Evolutionary conservation across 1,140 invertebrate genomes (phyloP), one percentile per base, ranked within the genome.

Genomic region (Drosophila subpulchrella): DNA sequence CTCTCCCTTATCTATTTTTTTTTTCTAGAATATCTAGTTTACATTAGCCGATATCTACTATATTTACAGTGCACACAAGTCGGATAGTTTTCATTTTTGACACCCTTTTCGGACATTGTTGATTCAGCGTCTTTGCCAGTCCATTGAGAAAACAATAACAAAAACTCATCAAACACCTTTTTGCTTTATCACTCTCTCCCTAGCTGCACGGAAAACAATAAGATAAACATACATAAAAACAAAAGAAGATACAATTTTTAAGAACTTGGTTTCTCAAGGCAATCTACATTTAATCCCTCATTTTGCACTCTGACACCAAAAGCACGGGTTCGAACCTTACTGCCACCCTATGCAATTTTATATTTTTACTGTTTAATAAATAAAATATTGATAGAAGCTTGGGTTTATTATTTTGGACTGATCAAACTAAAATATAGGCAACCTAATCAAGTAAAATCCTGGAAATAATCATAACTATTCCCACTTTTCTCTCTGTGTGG

Each of bases 91-190:
- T 41, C 30, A 50, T 47, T 48, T 59, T 75, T 60, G 17, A 57
- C 59, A 81, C 60, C 36, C 55, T 85, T 76, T 60, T 78, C 56
- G 15, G 8, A 61, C 34, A 41, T 75, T 75, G 54, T 63, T 85
- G 70, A 81, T 71, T 56, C 41, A 67, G 34, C 51, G 42, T 78
- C 68, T 78, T 60, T 61, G 61, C 41, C 17, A 32, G 42, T 39
- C 48, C 47, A 47, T 8, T 63, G 1, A 38, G 30, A 62, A 57
- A 63, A 74, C 60, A 55, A 74, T 51, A 44, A 59, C 39, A 72
- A 72, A 41, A 59, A 56, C 6, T 13, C 54, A 66, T 55, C 20
- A 71, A 75, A 58, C 55, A 56, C 17, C 36, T 56, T 53, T 75
- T 20, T 7, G 42, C 36, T 24, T 20, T 38, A 30, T 56, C 48